phyloP scores from a whole-genome alignment of 2,888 invertebrate species.

The Belgica antarctica region DNA sequence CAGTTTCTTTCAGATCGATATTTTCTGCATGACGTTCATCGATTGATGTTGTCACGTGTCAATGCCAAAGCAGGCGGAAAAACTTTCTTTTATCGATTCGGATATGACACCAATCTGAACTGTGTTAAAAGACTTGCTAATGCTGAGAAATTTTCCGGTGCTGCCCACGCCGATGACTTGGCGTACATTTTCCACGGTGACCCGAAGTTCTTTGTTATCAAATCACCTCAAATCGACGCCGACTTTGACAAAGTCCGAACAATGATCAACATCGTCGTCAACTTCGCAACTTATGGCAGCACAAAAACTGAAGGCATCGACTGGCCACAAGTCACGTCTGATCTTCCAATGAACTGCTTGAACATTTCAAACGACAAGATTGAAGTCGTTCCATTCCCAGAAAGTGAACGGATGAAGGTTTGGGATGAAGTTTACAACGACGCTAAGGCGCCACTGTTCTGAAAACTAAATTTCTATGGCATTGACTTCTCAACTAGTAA shows the following conservation, averaged over 20 bases:
- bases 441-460: conserved; percentile 4
- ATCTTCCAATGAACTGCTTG: conserved; percentile 49
- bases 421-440: conserved; percentile 48
- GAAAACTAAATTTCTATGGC: too few species aligned
- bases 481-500: too few species aligned
- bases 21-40: conserved; percentile 52
- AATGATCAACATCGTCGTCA: conserved; percentile 46
- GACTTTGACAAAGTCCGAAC: background rate
- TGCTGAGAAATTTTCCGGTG: conserved; percentile 46
- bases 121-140: background rate
- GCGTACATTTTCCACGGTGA: conserved; percentile 46
- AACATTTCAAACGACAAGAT: conserved; percentile 50
- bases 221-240: background rate
- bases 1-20: conserved; percentile 50
- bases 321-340: conserved; percentile 50
- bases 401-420: conserved; percentile 49
- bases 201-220: background rate
- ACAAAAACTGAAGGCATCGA: conserved; percentile 47
- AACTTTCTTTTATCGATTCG: conserved; percentile 53
- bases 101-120: conserved; percentile 49
- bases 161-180: conserved; percentile 51
- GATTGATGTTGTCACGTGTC: conserved; percentile 46
- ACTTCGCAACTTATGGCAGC: conserved; percentile 51
- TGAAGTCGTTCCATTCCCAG: conserved; percentile 49
- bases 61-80: conserved; percentile 48